These are phyloP conservation scores for Macrobrachium rosenbergii DNA, from an alignment of 1,140 invertebrate species.

Conservation along the genomic window DNA sequence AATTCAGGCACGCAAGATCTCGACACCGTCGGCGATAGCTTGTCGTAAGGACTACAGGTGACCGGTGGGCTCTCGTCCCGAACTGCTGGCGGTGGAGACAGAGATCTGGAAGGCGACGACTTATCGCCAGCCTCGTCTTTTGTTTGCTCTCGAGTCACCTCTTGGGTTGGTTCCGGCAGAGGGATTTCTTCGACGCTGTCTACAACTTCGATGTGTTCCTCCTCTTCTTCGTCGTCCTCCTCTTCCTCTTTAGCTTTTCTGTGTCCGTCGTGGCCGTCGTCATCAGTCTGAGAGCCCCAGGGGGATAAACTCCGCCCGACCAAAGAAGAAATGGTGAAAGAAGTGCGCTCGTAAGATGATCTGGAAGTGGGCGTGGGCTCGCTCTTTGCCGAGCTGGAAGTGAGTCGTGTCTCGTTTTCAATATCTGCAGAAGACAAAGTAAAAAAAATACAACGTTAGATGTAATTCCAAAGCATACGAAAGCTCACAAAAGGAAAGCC, in stretches of 20 bases:
- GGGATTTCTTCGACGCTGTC: conserved; percentile 60
- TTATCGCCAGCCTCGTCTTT: conserved; percentile 72
- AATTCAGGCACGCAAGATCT: conserved; percentile 35
- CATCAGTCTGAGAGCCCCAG: conserved; percentile 67
- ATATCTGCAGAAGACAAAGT: conserved; percentile 33
- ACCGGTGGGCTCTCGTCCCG: conserved; percentile 28
- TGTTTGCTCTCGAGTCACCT: conserved; percentile 84
- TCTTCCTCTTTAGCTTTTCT: conserved; percentile 53
- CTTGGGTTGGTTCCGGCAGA: conserved; percentile 77
- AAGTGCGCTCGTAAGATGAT: conserved; percentile 44
- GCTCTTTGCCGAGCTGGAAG: conserved; percentile 4
- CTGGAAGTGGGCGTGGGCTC: conserved; percentile 29
- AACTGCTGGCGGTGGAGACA: conserved; percentile 15
- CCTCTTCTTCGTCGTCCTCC: conserved; percentile 50
- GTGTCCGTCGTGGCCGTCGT: conserved; percentile 68
- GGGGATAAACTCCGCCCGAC: conserved; percentile 59
- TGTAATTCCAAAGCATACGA: background rate
- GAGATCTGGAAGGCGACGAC: conserved; percentile 7
- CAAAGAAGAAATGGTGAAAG: conserved; percentile 56
- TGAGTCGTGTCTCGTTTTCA: conserved; percentile 18
- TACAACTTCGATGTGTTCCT: conserved; percentile 70
- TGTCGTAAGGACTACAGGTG: conserved; percentile 11
- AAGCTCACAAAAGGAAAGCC: background rate
- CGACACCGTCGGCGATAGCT: background rate
- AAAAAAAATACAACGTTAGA: background rate